These are phyloP conservation scores for Psilopsiagon aymara DNA, from an alignment of 2,113 vertebrate genomes.

Conservation along the genomic window DNA sequence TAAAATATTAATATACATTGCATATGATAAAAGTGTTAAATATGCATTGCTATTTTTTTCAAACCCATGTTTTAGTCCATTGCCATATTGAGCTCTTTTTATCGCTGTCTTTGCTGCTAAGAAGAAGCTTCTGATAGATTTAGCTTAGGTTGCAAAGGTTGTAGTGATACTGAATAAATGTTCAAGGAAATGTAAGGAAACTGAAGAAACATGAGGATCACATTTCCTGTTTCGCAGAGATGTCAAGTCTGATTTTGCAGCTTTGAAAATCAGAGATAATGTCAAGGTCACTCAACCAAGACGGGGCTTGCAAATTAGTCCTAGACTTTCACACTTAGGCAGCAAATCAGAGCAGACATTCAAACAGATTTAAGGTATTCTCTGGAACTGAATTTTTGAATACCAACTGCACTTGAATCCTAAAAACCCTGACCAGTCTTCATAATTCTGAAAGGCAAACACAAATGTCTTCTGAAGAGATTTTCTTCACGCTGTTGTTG, in stretches of 20 bases:
- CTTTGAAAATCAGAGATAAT: background rate
- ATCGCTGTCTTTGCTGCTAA: background rate
- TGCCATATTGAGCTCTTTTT: background rate
- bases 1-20: background rate
- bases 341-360: background rate
- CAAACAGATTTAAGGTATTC: background rate
- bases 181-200: background rate
- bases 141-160: background rate
- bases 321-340: background rate
- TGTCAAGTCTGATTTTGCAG: background rate
- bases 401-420: background rate
- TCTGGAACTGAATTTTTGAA: background rate
- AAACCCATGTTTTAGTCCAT: background rate
- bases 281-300: background rate
- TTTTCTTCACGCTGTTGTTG: background rate
- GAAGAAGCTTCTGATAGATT: background rate
- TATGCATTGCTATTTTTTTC: background rate
- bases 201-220: background rate
- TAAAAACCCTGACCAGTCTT: background rate
- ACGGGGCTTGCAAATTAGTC: background rate
- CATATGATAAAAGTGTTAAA: background rate
- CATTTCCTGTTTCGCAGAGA: background rate
- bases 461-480: background rate
- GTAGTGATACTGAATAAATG: background rate
- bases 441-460: background rate